These are phyloP conservation scores for Actinia tenebrosa DNA, from an alignment of 64 coral and sea anemone genomes.

Conservation along the genomic window DNA sequence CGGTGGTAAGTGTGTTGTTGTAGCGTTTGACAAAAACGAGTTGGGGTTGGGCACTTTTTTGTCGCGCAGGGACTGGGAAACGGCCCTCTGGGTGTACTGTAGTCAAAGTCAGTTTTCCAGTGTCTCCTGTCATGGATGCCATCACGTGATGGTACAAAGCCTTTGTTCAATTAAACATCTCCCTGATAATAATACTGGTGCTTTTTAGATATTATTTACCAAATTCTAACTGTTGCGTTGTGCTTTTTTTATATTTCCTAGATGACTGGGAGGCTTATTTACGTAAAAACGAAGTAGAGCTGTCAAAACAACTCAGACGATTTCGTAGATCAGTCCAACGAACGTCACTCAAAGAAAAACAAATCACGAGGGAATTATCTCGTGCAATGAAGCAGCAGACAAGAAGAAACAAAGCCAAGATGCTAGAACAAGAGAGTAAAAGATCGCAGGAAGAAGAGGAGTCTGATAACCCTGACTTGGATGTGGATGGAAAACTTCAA, in stretches of 20 bases:
- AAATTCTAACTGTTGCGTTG: neutral
- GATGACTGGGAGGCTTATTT: neutral
- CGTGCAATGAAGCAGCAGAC: conserved; percentile 26
- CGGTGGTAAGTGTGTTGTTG: neutral
- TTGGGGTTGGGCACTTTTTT: neutral
- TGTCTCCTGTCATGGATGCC: too few relatives aligned
- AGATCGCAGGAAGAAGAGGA: neutral
- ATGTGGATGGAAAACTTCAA: conserved; percentile 45
- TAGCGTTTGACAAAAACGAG: neutral
- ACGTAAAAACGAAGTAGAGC: neutral
- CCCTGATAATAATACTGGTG: neutral
- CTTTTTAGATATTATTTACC: neutral
- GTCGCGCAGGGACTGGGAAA: too few relatives aligned
- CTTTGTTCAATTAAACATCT: neutral
- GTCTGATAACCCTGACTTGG: neutral
- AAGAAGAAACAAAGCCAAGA: conserved; percentile 32
- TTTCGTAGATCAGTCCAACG: neutral
- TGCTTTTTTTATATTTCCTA: neutral
- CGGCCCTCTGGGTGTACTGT: too few relatives aligned
- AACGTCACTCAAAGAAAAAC: neutral
- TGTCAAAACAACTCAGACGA: neutral
- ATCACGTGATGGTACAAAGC: too few relatives aligned
- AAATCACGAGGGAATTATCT: conserved; percentile 28
- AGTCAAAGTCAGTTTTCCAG: too few relatives aligned
- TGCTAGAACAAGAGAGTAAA: neutral